A percentile compares a stretch with the other conserved stretches of the same genome.
phyloP scores from a whole-genome alignment of 2,797 vertebrate species.

The Sebastes glaucus region DNA sequence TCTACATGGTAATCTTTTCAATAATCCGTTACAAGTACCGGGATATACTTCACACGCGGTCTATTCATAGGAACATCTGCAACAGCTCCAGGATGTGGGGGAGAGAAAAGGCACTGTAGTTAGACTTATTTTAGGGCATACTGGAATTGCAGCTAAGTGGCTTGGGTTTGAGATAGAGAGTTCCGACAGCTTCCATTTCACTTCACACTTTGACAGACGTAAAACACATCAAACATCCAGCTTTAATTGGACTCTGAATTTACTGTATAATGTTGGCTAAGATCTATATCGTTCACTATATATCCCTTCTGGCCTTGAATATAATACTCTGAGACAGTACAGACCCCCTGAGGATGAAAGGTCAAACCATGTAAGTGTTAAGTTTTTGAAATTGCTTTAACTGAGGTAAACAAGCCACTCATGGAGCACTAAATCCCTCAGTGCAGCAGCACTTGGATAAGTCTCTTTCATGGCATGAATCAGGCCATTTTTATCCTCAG shows the following conservation, averaged over 20 bases:
- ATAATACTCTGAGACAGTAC: constrained; percentile 28
- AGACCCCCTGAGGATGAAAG: constrained; percentile 26
- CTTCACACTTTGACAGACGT: constrained; percentile 39
- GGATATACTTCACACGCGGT: constrained; percentile 26
- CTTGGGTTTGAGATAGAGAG: constrained; percentile 31
- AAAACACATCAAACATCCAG: constrained; percentile 41
- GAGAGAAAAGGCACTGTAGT: constrained; percentile 27
- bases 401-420: constrained; percentile 49
- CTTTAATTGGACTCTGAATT: constrained; percentile 19
- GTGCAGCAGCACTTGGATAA: background rate
- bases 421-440: constrained; percentile 2
- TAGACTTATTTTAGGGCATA: constrained; percentile 46
- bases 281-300: background rate
- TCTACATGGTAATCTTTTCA: constrained; percentile 32
- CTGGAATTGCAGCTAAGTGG: constrained; percentile 48
- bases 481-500: constrained; percentile 32
- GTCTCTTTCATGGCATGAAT: constrained; percentile 59
- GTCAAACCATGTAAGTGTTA: constrained; percentile 31
- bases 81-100: constrained; percentile 52
- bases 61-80: constrained; percentile 56
- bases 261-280: constrained; percentile 9
- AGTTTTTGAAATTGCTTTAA: constrained; percentile 35
- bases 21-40: constrained; percentile 55
- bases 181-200: constrained; percentile 53
- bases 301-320: constrained; percentile 7